Conservation (phyloP, 2,113 vertebrate genomes). For the Chaetura pelagica region DNA sequence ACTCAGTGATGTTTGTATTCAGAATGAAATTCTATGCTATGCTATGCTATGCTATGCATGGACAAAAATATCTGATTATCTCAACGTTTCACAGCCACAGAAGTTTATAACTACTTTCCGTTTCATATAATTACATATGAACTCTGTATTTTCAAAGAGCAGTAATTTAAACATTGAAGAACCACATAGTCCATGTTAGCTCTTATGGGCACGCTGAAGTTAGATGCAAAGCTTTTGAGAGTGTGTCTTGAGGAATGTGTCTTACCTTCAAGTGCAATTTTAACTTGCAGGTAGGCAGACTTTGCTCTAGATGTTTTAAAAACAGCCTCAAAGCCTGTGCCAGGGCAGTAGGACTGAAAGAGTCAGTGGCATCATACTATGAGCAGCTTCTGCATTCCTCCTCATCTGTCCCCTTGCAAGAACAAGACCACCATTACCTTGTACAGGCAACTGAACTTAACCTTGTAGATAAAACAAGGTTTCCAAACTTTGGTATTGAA, state of each 20-base stretch:
- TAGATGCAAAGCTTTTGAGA: slow-evolving; percentile 40
- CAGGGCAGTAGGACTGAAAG: not conserved
- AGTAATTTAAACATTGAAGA: slow-evolving; percentile 39
- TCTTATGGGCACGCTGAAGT: slow-evolving; percentile 30
- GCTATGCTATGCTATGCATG: slow-evolving; percentile 53
- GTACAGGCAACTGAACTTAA: not conserved
- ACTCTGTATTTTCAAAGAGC: slow-evolving; percentile 37
- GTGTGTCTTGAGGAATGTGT: slow-evolving; percentile 4
- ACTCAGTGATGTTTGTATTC: slow-evolving; percentile 36
- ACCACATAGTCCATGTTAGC: slow-evolving; percentile 26
- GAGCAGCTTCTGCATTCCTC: not conserved
- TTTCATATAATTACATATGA: slow-evolving; percentile 43
- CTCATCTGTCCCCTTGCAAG: not conserved
- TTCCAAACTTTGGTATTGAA: not conserved
- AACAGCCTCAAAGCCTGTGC: not conserved
- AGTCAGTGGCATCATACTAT: not conserved
- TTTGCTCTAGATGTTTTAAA: not conserved
- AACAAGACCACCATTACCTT: not conserved
- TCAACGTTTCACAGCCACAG: slow-evolving; percentile 23
- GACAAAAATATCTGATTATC: not conserved
- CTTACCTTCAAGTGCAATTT: not conserved
- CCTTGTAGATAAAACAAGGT: not conserved
- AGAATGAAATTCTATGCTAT: slow-evolving; percentile 10
- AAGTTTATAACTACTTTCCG: slow-evolving; percentile 23
- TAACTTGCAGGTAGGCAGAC: not conserved